Conservation (phyloP, 2,113 vertebrate genomes). For the Psittacula cyanocephala region DNA sequence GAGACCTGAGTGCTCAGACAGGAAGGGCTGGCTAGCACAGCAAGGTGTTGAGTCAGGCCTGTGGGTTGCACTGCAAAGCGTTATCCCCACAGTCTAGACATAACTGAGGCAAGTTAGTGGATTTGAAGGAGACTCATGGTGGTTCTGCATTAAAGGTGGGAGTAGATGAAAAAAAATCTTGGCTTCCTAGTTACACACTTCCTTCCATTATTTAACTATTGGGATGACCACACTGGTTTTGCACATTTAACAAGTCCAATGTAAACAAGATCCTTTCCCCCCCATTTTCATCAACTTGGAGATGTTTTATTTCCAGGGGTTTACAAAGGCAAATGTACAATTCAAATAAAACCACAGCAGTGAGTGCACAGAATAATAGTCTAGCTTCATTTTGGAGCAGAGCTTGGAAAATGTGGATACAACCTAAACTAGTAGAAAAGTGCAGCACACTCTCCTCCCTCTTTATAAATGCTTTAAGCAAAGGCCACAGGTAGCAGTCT, state of each 20-base stretch:
- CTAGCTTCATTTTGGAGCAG: constrained; percentile 1
- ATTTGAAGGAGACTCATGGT: not conserved
- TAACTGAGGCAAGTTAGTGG: not conserved
- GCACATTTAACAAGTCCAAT: not conserved
- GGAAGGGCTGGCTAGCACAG: not conserved
- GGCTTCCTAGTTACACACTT: not conserved
- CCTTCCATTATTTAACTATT: constrained; percentile 26
- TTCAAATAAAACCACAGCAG: not conserved
- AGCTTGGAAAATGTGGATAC: constrained; percentile 3
- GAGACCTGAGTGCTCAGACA: constrained; percentile 3
- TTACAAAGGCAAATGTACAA: not conserved
- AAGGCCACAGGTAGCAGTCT: not conserved
- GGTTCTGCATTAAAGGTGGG: not conserved
- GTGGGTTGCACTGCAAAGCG: not conserved
- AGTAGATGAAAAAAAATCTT: not conserved
- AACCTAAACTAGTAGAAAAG: not conserved
- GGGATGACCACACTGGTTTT: constrained; percentile 23
- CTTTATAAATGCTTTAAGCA: not conserved
- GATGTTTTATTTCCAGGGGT: constrained; percentile 26
- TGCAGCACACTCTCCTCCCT: not conserved
- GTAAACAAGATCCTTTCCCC: constrained; percentile 18
- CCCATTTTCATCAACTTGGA: not conserved
- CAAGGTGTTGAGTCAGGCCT: constrained; percentile 25
- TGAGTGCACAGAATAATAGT: not conserved
- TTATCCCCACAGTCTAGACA: constrained; percentile 60